Percentiles rank a stretch among this genome's conserved stretches.
Conservation (phyloP, 2,888 invertebrate species). For the Caenorhabditis doughertyi region DNA sequence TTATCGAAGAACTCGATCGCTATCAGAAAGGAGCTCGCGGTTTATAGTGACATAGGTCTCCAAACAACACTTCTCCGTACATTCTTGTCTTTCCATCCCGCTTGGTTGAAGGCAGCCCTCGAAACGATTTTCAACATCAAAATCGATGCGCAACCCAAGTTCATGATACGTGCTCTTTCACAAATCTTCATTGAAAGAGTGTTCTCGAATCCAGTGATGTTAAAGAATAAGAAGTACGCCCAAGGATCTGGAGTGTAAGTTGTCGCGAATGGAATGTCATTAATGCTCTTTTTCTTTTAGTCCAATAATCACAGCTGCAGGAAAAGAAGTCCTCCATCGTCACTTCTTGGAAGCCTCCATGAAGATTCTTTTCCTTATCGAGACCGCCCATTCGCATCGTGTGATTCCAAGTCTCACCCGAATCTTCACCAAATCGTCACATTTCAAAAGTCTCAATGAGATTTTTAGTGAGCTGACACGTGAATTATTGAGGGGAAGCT, state of each 20-base stretch:
- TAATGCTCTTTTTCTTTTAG: neutral
- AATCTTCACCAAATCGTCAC: conserved; percentile 58
- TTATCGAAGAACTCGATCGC: conserved; percentile 29
- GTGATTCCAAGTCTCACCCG: conserved; percentile 55
- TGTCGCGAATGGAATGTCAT: neutral
- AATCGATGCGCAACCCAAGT: conserved; percentile 17
- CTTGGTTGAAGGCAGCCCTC: conserved; percentile 67
- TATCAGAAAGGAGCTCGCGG: conserved; percentile 29
- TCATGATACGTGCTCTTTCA: conserved; percentile 35
- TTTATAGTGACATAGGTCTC: conserved; percentile 53
- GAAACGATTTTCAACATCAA: conserved; percentile 66
- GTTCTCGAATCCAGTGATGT: conserved; percentile 61
- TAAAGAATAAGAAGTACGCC: conserved; percentile 70
- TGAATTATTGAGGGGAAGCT: conserved; percentile 63
- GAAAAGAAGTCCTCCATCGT: conserved; percentile 65
- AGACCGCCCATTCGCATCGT: conserved; percentile 33
- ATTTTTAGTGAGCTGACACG: conserved; percentile 63
- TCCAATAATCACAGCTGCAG: conserved; percentile 46
- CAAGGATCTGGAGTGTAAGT: conserved; percentile 70
- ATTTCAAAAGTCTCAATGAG: conserved; percentile 60
- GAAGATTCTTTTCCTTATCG: conserved; percentile 64
- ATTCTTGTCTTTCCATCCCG: conserved; percentile 71
- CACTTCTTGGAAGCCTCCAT: conserved; percentile 60
- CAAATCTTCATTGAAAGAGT: conserved; percentile 66
- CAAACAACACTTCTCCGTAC: conserved; percentile 66